Conservation (phyloP, 2,888 invertebrate species). For the Thymelicus sylvestris region DNA sequence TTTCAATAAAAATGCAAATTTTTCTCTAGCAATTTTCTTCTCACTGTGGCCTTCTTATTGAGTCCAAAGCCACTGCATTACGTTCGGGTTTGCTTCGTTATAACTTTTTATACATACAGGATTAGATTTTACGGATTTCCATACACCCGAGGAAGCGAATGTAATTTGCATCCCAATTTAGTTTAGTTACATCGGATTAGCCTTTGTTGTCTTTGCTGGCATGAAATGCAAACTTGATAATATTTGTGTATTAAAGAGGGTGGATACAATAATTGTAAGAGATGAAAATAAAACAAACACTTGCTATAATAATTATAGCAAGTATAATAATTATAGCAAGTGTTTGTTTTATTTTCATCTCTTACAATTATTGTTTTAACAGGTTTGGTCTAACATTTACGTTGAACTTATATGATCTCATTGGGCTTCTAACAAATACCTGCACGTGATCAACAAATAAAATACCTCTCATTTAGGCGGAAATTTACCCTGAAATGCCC, state of each 20-base stretch:
- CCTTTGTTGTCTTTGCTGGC: constrained; percentile 59
- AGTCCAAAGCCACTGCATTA: constrained; percentile 66
- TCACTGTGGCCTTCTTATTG: constrained; percentile 70
- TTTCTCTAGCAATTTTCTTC: constrained; percentile 75
- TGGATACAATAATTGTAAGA: constrained; percentile 44
- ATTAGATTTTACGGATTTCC: constrained; percentile 11
- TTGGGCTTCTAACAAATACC: too few relatives aligned
- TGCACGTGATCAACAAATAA: too few relatives aligned
- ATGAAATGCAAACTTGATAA: constrained; percentile 44
- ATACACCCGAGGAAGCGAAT: constrained; percentile 39
- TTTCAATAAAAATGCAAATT: constrained; percentile 84
- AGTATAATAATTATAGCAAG: constrained; percentile 9
- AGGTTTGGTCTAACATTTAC: background rate
- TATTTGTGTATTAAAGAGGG: constrained; percentile 14
- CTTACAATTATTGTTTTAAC: too few relatives aligned
- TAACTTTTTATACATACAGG: constrained; percentile 46
- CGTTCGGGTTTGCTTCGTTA: constrained; percentile 62
- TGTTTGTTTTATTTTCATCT: constrained; percentile 45
- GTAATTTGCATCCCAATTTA: constrained; percentile 67
- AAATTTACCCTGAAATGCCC: too few relatives aligned
- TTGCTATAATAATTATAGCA: constrained; percentile 12
- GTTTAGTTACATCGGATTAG: constrained; percentile 55
- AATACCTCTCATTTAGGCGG: too few relatives aligned
- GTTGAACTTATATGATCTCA: too few relatives aligned
- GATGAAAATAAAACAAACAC: constrained; percentile 44